phyloP scores from a whole-genome alignment of 64 coral and sea anemone genomes.

The Porites australiensis region DNA sequence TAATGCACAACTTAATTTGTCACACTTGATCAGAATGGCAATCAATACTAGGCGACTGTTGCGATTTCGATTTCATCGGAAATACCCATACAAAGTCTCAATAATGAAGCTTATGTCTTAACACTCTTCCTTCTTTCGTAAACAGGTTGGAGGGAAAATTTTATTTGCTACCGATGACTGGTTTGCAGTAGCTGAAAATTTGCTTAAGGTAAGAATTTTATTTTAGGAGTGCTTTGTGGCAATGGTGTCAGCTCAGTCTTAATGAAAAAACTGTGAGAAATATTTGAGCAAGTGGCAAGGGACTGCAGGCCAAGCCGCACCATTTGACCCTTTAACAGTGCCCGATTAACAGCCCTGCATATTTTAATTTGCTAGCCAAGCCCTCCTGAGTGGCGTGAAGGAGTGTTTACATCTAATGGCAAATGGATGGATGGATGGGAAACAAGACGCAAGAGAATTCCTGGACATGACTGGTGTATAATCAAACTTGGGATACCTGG shows the following conservation, averaged over 20 bases:
- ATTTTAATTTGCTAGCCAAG: slow-evolving; percentile 32
- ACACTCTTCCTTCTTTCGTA: background rate
- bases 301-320: no score
- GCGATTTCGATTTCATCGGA: no score
- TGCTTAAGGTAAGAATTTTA: slow-evolving; percentile 70
- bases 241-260: no score
- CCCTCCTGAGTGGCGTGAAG: slow-evolving; percentile 83
- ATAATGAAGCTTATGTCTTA: background rate
- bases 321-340: no score
- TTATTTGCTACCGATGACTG: slow-evolving; percentile 92
- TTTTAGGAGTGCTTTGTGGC: background rate
- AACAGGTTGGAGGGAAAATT: slow-evolving; percentile 76
- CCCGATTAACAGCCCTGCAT: background rate
- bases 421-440: slow-evolving; percentile 99
- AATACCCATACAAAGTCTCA: no score
- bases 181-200: slow-evolving; percentile 90
- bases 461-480: slow-evolving; percentile 90
- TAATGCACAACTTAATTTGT: no score
- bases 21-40: no score
- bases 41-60: no score
- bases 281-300: no score
- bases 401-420: slow-evolving; percentile 80
- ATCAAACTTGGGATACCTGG: slow-evolving; percentile 89
- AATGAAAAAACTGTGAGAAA: no score
- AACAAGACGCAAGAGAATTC: slow-evolving; percentile 81